Percentiles rank a stretch among this genome's conserved stretches.
Evolutionary conservation across 2,797 vertebrate genomes (phyloP).

Genomic region (Cyclura pinguis): DNA sequence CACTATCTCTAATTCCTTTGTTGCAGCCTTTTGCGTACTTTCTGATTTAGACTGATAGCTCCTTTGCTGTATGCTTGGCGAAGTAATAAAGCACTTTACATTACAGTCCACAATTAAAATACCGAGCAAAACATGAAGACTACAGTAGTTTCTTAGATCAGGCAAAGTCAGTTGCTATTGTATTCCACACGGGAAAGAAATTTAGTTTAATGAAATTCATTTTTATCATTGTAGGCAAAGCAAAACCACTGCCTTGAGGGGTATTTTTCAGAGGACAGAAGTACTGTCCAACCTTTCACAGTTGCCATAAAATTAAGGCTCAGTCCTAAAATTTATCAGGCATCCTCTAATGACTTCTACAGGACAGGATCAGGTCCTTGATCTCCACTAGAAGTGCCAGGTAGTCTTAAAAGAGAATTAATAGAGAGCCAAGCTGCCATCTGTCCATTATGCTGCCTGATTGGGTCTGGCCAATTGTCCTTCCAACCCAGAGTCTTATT

Average conservation of each 20-base stretch:
- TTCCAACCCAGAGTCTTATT: neutral
- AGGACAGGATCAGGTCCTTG: neutral
- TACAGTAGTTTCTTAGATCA: slow-evolving; percentile 44
- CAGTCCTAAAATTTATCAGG: neutral
- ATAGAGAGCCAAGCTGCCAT: neutral
- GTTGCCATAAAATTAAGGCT: neutral
- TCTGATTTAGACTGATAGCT: slow-evolving; percentile 26
- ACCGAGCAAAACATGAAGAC: slow-evolving; percentile 59
- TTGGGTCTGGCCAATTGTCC: neutral
- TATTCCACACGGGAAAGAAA: slow-evolving; percentile 35
- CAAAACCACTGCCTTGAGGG: slow-evolving; percentile 53
- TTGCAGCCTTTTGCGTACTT: slow-evolving; percentile 52
- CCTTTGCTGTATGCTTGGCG: slow-evolving; percentile 52
- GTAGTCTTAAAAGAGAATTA: neutral
- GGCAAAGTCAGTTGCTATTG: slow-evolving; percentile 45
- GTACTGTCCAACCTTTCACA: neutral
- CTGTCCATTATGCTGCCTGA: neutral
- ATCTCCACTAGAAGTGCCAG: neutral
- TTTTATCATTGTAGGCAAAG: slow-evolving; percentile 47
- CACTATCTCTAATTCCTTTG: slow-evolving; percentile 60
- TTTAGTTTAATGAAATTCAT: slow-evolving; percentile 61
- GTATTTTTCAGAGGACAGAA: slow-evolving; percentile 57
- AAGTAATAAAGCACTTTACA: slow-evolving; percentile 71
- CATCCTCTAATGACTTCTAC: neutral
- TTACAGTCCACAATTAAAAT: slow-evolving; percentile 58